Evolutionary conservation across 2,113 vertebrate species (phyloP), one percentile per base, ranked within the genome.

Genomic region (Microcebus tavaratra): DNA sequence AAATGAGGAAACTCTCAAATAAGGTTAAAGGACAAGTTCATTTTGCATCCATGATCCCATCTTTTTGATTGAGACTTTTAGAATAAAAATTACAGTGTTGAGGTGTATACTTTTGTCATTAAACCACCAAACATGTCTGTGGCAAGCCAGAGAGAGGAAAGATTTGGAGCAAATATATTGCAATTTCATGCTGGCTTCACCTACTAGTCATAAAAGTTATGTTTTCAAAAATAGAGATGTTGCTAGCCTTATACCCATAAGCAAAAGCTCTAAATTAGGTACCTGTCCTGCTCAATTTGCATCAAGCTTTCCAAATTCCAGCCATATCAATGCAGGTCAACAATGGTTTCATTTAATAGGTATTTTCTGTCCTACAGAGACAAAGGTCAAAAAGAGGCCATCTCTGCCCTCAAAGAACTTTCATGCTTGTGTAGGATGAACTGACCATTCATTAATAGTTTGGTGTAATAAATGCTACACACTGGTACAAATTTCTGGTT

Each of bases 1-100:
- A 93, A 85, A 88, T 90, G 72, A 65, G 34, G 23, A 96, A 88
- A 31, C 67, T 84, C 72, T 73, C 34, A 73, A 83, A 55, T 80
- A 7, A 61, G 61, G 18, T 93, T 27, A 90, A 90, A 94, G 76
- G 34, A 85, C 57, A 88, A 75, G 53, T 14, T 79, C 20, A 8
- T 78, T 92, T 87, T 70, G 34, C 45, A 61, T n/a, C 27, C 8
- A 9, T 70, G 36, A 39, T 34, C 14, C 36, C 36, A 50, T 86
- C 48, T 6, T 73, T 88, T 92, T 83, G 65, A 42, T 81, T 88
- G 93, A 55, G 78, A 39, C 67, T 80, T 93, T 83, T 72, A 61
- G 61, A 92, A 39, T 34, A 45, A 63, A 87, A 65, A 27, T 25
- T 36, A 6, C 5, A 82, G 21, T 67, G 83, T 73, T 76, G 67